Percentiles rank a stretch among this genome's conserved stretches.
Conservation (phyloP, 2,113 vertebrate genomes). For the Limnothrissa miodon region DNA sequence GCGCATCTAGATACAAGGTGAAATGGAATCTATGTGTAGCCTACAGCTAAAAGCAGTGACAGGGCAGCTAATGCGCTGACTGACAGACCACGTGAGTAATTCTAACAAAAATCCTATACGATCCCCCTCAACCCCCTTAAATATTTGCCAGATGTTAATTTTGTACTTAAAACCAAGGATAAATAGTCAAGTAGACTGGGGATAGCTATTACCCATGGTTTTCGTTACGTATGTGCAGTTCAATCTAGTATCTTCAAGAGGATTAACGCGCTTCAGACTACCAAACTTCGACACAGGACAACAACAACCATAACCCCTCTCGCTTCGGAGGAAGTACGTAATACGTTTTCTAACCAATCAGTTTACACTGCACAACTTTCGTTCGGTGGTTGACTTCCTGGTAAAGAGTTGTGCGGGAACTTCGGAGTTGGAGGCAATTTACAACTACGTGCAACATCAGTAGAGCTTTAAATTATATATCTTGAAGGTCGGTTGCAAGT, state of each 20-base stretch:
- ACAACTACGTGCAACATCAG: not conserved
- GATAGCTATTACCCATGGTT: not conserved
- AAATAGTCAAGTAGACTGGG: not conserved
- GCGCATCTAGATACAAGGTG: not conserved
- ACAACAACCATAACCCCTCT: slow-evolving; percentile 28
- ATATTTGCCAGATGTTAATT: not conserved
- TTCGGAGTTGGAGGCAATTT: slow-evolving; percentile 47
- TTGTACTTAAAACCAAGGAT: not conserved
- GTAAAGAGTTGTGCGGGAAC: slow-evolving; percentile 63
- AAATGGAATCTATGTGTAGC: not conserved
- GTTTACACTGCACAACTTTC: not conserved
- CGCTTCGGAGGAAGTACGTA: slow-evolving; percentile 15
- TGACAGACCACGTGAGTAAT: no score
- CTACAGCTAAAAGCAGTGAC: not conserved
- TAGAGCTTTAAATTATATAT: not conserved
- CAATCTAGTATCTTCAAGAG: no score
- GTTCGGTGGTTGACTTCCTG: slow-evolving; percentile 44
- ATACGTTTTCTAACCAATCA: slow-evolving; percentile 37
- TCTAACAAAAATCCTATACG: no score
- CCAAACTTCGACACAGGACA: slow-evolving; percentile 4
- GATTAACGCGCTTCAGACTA: no score
- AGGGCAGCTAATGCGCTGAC: not conserved
- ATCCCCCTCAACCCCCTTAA: not conserved
- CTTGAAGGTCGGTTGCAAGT: not conserved
- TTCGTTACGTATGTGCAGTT: not conserved